Conservation (phyloP, 2,888 invertebrate genomes). For the Sphaerophoria taeniata region DNA sequence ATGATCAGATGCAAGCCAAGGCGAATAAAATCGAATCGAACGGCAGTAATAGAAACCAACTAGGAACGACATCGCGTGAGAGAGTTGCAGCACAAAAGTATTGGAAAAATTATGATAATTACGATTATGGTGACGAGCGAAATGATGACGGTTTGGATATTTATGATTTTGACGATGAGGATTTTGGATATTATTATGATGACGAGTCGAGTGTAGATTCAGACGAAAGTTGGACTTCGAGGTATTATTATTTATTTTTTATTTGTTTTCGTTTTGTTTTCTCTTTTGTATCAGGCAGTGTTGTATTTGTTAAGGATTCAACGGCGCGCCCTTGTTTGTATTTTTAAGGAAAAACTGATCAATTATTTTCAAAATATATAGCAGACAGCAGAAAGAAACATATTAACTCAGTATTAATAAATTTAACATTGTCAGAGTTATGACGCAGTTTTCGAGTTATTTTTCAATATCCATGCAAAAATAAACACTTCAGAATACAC, state of each 20-base stretch:
- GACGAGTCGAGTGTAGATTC: conserved; percentile 67
- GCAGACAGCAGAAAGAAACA: too few species aligned
- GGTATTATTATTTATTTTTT: conserved; percentile 41
- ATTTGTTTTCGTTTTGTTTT: not conserved
- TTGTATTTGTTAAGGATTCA: too few species aligned
- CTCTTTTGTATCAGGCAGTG: not conserved
- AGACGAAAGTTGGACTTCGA: conserved; percentile 58
- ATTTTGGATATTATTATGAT: conserved; percentile 64
- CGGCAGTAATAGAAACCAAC: not conserved
- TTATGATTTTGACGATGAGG: conserved; percentile 69
- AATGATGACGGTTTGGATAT: conserved; percentile 50
- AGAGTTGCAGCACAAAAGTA: conserved; percentile 53
- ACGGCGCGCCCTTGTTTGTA: too few species aligned
- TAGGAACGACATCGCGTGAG: conserved; percentile 16
- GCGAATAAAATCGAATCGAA: conserved; percentile 3
- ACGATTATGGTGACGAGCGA: conserved; percentile 61
- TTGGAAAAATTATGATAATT: conserved; percentile 65
- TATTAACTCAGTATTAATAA: too few species aligned
- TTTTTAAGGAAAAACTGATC: too few species aligned
- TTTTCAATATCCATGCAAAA: too few species aligned
- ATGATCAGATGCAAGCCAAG: conserved; percentile 57
- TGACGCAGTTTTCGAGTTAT: too few species aligned
- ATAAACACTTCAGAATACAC: too few species aligned
- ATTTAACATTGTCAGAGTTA: too few species aligned
- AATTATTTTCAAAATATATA: too few species aligned